Base-by-base conservation (phyloP, 2,888 invertebrate species). In the Actias luna region DNA sequence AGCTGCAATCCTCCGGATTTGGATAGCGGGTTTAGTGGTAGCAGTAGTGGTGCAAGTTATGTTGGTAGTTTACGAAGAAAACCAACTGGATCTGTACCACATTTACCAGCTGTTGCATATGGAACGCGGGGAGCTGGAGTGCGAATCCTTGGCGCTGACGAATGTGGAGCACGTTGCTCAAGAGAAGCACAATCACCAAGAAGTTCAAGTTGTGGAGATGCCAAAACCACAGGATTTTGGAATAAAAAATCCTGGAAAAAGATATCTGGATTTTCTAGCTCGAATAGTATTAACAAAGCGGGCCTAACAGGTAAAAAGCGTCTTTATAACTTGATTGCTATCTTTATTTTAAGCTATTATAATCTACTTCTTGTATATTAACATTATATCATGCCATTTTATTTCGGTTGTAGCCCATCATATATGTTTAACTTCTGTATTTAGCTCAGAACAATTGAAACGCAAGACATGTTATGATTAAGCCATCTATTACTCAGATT, bases 11-110 rank as follows among this genome's bases (percentile, higher is more conserved):
- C 94, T 67, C 94, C 94, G 67, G 96, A 96, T 85, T 93, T 96
- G 80, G 97, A 97, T 87, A 96, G 96, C 84, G 96, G 96, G 61
- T 96, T 96, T 85, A 96, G 96, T 87, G 96, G 96, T 74, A 96
- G 96, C 87, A 96, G 96, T 80, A 96, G 96, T 85, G 96, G 96
- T 73, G 96, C 96, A 71, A 96, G 96, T 88, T 96, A 96, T 85
- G 95, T 95, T 12, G 95, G 95, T 65, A 95, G 95, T 80, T 88
- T 95, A 70, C 93, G 95, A 64, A 92, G 93, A 65, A 93, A 93
- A 75, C 91, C 92, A 22, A 89, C 92, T 25, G 92, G 92, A 36
- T 92, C 92, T 50, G 92, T 89, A 75, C 78, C 94, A 36, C 92
- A 92, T 68, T 82, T 92, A 66, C 94, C 89, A 73, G 93, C 89